A percentile compares a stretch with the other conserved stretches of the same genome.
phyloP scores from a whole-genome alignment of 2,888 invertebrate genomes.

The Leucophora obtusa region DNA sequence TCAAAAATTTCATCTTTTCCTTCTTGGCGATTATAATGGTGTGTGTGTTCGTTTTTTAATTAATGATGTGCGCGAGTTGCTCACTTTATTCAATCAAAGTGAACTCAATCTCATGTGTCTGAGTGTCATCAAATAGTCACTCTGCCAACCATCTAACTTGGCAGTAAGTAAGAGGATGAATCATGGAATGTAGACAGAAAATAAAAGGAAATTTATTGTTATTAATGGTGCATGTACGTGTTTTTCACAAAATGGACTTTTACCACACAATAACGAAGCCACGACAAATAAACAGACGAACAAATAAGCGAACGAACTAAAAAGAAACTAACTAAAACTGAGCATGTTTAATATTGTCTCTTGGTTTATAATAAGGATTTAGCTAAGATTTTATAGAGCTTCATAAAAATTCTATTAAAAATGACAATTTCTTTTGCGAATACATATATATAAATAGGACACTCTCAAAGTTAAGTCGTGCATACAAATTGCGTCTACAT shows the following conservation, averaged over 20 bases:
- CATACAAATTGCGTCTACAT: too few relatives aligned
- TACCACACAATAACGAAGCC: not conserved
- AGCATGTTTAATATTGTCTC: not conserved
- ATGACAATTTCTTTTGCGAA: constrained; percentile 2
- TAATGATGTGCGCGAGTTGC: constrained; percentile 21
- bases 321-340: not conserved
- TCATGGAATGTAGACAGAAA: not conserved
- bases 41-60: not conserved
- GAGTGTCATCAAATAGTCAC: constrained; percentile 7
- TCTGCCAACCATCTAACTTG: too few relatives aligned
- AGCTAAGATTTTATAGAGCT: constrained; percentile 26
- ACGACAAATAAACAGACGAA: not conserved
- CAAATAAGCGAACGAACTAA: not conserved
- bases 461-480: too few relatives aligned
- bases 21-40: too few relatives aligned
- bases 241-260: constrained; percentile 12
- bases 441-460: too few relatives aligned
- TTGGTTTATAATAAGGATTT: constrained; percentile 25
- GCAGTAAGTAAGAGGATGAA: too few relatives aligned
- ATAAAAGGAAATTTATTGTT: constrained; percentile 49
- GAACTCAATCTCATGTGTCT: not conserved
- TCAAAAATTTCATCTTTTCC: not conserved
- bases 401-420: constrained; percentile 33
- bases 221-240: constrained; percentile 49
- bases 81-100: not conserved